A percentile compares a stretch with the other conserved stretches of the same genome.
Evolutionary conservation across 2,797 vertebrate genomes (phyloP).

Genomic region (Dendrocincla fuliginosa): DNA sequence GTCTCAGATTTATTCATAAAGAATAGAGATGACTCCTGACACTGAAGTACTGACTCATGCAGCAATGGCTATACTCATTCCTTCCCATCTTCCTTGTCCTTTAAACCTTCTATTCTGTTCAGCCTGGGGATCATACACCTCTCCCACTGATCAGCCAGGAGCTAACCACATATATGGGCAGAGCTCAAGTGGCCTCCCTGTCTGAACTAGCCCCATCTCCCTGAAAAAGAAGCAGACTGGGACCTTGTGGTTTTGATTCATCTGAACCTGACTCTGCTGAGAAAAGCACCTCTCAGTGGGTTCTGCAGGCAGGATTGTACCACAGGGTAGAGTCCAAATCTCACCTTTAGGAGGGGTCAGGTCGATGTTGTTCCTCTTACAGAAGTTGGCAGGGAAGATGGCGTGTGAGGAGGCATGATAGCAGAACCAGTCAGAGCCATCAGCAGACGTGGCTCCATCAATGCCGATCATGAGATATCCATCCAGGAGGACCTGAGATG

Average conservation of each 20-base stretch:
- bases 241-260: background rate
- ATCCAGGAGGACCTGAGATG: slow-evolving; percentile 86
- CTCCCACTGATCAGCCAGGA: background rate
- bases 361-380: slow-evolving; percentile 85
- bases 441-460: slow-evolving; percentile 80
- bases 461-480: slow-evolving; percentile 95
- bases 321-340: background rate
- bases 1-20: background rate
- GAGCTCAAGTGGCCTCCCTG: background rate
- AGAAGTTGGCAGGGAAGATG: slow-evolving; percentile 88
- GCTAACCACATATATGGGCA: background rate
- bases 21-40: background rate
- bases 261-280: background rate
- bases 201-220: background rate
- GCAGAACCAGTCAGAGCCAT: slow-evolving; percentile 91
- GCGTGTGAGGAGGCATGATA: slow-evolving; percentile 93
- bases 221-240: background rate
- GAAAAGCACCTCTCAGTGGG: background rate
- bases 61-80: background rate
- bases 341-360: slow-evolving; percentile 83
- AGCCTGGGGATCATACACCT: background rate
- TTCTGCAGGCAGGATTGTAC: background rate
- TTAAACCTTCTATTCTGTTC: background rate
- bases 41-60: background rate
- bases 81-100: background rate